Evolutionary conservation across 2,888 invertebrate species (phyloP).

Genomic region (Diplolepis rosae): DNA sequence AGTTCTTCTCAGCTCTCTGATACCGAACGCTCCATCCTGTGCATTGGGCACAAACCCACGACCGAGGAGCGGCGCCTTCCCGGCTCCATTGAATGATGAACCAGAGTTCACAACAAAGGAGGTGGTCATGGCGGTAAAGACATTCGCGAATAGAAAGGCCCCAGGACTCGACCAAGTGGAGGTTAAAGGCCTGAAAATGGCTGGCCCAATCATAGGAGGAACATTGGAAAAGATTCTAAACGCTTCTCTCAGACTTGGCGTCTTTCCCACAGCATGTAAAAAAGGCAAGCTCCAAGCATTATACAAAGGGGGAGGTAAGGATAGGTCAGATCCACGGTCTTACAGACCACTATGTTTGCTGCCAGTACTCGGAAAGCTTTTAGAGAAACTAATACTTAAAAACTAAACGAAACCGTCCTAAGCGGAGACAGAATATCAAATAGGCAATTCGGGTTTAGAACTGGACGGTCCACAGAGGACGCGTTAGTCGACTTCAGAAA

Average conservation of each 20-base stretch:
- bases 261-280: constrained; percentile 48
- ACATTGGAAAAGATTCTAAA: constrained; percentile 39
- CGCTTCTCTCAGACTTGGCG: constrained; percentile 39
- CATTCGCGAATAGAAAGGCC: not conserved
- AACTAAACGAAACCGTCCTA: no score
- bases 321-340: constrained; percentile 33
- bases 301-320: constrained; percentile 39
- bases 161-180: constrained; percentile 31
- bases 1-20: constrained; percentile 36
- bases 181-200: constrained; percentile 38
- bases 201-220: not conserved
- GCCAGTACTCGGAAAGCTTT: constrained; percentile 40
- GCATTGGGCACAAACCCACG: not conserved
- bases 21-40: constrained; percentile 26
- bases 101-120: not conserved
- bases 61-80: not conserved
- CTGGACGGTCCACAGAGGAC: no score
- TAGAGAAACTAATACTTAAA: no score
- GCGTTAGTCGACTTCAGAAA: no score
- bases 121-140: not conserved
- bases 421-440: no score
- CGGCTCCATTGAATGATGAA: not conserved
- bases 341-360: constrained; percentile 41
- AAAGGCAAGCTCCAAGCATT: constrained; percentile 37
- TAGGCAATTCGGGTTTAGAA: no score